These are phyloP conservation scores for Typhlichthys eigenmanni DNA, from an alignment of 2,797 vertebrate genomes.

Conservation along the genomic window DNA sequence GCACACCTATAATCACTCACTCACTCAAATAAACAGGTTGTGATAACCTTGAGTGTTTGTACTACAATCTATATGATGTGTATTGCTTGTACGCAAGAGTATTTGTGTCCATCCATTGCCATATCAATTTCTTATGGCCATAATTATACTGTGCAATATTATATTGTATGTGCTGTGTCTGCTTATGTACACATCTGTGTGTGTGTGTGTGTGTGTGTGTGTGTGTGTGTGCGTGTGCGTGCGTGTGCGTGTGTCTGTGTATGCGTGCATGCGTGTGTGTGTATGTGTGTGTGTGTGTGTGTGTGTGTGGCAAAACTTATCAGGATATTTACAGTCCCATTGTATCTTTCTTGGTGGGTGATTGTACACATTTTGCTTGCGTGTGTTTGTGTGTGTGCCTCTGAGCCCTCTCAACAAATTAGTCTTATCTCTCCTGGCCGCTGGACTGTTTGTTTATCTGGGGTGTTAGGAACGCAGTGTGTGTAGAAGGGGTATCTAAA, in stretches of 20 bases:
- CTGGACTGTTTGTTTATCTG: constrained; percentile 12
- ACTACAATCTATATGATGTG: constrained; percentile 32
- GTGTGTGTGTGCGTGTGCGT: constrained; percentile 14
- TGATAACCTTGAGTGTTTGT: constrained; percentile 40
- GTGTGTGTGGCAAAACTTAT: constrained; percentile 26
- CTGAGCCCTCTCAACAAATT: constrained; percentile 42
- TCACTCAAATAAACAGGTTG: constrained; percentile 5
- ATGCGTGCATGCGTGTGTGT: neutral
- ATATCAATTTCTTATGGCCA: constrained; percentile 21
- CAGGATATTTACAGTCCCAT: constrained; percentile 56
- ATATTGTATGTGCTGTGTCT: neutral
- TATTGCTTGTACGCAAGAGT: constrained; percentile 41
- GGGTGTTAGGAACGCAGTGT: neutral
- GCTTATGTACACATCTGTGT: neutral
- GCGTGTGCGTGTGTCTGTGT: neutral
- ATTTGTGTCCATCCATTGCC: too few relatives aligned
- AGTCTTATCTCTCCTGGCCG: constrained; percentile 28
- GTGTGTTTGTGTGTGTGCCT: constrained; percentile 27
- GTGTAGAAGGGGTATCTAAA: constrained; percentile 35
- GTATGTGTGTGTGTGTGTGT: constrained; percentile 8
- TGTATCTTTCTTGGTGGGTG: constrained; percentile 47
- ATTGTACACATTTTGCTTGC: constrained; percentile 21
- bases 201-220: neutral
- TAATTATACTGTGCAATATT: constrained; percentile 43
- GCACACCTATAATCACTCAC: neutral